phyloP scores from a whole-genome alignment of 2,888 invertebrate genomes.

The Machimus atricapillus region DNA sequence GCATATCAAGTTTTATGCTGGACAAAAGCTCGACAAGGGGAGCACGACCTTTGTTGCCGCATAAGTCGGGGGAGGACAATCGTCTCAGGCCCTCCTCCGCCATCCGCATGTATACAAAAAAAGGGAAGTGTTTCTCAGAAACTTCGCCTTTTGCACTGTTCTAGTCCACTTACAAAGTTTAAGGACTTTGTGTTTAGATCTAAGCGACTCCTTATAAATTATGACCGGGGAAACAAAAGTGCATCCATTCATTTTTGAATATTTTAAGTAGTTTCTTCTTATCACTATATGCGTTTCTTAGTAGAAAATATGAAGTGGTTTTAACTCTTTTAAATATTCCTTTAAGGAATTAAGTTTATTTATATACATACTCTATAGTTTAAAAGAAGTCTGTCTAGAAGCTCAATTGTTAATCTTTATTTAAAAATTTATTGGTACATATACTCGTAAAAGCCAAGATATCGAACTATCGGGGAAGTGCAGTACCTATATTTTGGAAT shows the following conservation, averaged over 20 bases:
- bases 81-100: background rate
- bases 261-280: background rate
- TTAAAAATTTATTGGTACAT: no score
- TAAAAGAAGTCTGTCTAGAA: no score
- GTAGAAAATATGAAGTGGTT: no score
- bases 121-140: background rate
- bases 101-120: background rate
- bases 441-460: no score
- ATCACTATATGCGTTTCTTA: background rate
- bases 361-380: no score
- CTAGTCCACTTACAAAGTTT: background rate
- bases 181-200: background rate
- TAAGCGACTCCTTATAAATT: background rate
- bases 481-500: no score
- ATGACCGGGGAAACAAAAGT: background rate
- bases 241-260: background rate
- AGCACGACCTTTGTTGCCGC: background rate
- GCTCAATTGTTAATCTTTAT: no score
- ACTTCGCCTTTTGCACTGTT: background rate
- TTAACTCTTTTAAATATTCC: no score
- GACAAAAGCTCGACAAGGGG: background rate
- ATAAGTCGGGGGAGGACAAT: background rate
- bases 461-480: no score
- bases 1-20: background rate
- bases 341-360: no score